A percentile compares a stretch with the other conserved stretches of the same genome.
These are phyloP conservation scores for Meleagris gallopavo DNA, from an alignment of 2,113 vertebrate genomes.

Conservation along the genomic window DNA sequence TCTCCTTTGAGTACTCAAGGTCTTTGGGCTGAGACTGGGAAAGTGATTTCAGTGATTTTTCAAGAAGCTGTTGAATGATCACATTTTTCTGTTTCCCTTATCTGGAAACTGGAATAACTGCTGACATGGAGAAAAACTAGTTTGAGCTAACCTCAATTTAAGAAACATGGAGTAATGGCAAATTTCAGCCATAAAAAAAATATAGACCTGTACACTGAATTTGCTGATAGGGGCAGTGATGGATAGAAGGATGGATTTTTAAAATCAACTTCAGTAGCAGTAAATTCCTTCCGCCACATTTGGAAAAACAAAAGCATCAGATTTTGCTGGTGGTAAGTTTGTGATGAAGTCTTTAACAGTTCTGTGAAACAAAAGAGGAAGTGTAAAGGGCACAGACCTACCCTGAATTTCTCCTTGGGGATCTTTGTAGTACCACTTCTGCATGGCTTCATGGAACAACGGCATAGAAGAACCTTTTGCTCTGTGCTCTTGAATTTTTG, in stretches of 20 bases:
- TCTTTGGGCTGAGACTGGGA: not conserved
- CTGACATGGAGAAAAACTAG: not conserved
- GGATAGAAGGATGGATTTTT: not conserved
- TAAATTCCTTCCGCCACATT: not conserved
- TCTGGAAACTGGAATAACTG: not conserved
- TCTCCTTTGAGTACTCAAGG: fast-evolving
- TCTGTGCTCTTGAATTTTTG: slow-evolving; percentile 88
- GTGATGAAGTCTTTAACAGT: not conserved
- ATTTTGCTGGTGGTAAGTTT: not conserved
- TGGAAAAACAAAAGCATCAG: not conserved
- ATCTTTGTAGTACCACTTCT: slow-evolving; percentile 99
- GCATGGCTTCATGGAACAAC: slow-evolving; percentile 90
- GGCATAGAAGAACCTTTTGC: slow-evolving; percentile 87
- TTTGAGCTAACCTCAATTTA: not conserved
- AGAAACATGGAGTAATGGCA: not conserved
- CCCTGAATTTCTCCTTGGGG: slow-evolving; percentile 99
- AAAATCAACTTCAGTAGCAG: not conserved
- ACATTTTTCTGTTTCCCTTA: not conserved
- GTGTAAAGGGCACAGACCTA: slow-evolving; percentile 72
- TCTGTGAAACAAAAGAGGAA: slow-evolving; percentile 54
- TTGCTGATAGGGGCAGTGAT: not conserved
- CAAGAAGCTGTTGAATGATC: not conserved
- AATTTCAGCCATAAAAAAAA: not conserved
- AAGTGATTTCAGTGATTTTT: not conserved
- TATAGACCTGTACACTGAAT: not conserved